phyloP scores from a whole-genome alignment of 2,888 invertebrate species.

The Psococerastis gibbosa region DNA sequence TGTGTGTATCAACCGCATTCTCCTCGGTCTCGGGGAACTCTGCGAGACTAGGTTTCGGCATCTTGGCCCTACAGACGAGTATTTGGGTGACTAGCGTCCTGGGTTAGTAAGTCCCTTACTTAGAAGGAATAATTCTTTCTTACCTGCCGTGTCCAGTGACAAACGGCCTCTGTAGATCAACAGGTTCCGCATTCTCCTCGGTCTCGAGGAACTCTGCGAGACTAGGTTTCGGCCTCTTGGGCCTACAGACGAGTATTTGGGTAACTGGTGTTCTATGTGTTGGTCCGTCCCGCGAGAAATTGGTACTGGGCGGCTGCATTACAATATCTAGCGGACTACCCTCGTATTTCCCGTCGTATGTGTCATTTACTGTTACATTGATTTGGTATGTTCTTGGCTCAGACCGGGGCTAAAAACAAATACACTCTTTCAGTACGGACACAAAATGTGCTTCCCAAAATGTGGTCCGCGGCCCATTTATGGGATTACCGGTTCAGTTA shows the following conservation, averaged over 20 bases:
- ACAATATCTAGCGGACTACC: constrained; percentile 82
- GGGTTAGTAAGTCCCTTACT: no score
- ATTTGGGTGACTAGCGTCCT: constrained; percentile 61
- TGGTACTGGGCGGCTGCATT: constrained; percentile 47
- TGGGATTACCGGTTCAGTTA: no score
- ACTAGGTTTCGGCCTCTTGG: constrained; percentile 43
- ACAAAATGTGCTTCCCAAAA: no score
- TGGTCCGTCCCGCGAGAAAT: constrained; percentile 50
- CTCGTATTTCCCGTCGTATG: constrained; percentile 87
- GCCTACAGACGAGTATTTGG: constrained; percentile 57
- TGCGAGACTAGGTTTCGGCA: constrained; percentile 47
- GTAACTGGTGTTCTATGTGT: constrained; percentile 56
- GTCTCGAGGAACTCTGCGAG: constrained; percentile 76
- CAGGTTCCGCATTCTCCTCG: constrained; percentile 70
- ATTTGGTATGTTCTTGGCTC: no score
- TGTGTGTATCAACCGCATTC: constrained; percentile 67
- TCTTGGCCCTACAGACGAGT: constrained; percentile 53
- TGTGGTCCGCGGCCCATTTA: no score
- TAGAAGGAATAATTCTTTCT: no score
- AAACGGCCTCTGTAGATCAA: constrained; percentile 69
- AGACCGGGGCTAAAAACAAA: not conserved
- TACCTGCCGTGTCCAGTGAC: constrained; percentile 77
- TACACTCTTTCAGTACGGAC: no score
- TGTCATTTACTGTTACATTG: constrained; percentile 87
- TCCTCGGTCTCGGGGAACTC: constrained; percentile 82